Evolutionary conservation across 2,888 invertebrate species (phyloP).

Genomic region (Cheilosia grossa): DNA sequence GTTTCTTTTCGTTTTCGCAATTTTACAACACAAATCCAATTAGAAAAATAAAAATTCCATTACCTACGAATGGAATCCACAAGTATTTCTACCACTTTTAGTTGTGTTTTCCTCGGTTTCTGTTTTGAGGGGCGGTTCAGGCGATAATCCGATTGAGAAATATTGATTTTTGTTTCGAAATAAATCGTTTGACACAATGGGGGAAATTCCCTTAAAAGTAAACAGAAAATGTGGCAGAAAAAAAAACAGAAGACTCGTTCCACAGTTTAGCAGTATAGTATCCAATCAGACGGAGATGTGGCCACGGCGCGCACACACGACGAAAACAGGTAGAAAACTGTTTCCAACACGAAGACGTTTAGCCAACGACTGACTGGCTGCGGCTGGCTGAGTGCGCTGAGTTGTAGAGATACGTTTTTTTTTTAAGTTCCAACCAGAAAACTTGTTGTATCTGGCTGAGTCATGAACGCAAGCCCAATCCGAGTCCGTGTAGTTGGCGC

Average conservation of each 20-base stretch:
- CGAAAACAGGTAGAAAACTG: slow-evolving; percentile 44
- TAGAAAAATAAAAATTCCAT: slow-evolving; percentile 60
- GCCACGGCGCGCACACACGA: slow-evolving; percentile 61
- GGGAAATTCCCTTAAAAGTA: slow-evolving; percentile 25
- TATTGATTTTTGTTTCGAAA: slow-evolving; percentile 52
- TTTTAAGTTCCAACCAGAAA: slow-evolving; percentile 38
- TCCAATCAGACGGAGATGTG: slow-evolving; percentile 66
- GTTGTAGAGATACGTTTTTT: slow-evolving; percentile 52
- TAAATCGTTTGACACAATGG: background rate
- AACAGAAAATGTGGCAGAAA: slow-evolving; percentile 62
- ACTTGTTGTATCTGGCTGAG: slow-evolving; percentile 61
- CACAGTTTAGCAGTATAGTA: slow-evolving; percentile 47
- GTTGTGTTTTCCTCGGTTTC: slow-evolving; percentile 36
- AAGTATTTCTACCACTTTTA: slow-evolving; percentile 53
- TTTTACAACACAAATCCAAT: slow-evolving; percentile 67
- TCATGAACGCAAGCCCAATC: slow-evolving; percentile 65
- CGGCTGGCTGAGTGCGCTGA: slow-evolving; percentile 50
- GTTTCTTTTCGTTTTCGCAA: slow-evolving; percentile 28
- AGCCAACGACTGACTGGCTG: slow-evolving; percentile 66
- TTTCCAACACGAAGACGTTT: slow-evolving; percentile 66
- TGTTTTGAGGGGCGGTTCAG: slow-evolving; percentile 36
- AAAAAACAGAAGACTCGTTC: slow-evolving; percentile 33
- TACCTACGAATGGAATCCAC: slow-evolving; percentile 65
- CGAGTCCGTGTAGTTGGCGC: slow-evolving; percentile 43
- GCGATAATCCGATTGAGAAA: slow-evolving; percentile 62